Percentiles rank a stretch among this genome's conserved stretches.
These are phyloP conservation scores for Epinephelus moara DNA, from an alignment of 2,113 vertebrate species.

Conservation along the genomic window DNA sequence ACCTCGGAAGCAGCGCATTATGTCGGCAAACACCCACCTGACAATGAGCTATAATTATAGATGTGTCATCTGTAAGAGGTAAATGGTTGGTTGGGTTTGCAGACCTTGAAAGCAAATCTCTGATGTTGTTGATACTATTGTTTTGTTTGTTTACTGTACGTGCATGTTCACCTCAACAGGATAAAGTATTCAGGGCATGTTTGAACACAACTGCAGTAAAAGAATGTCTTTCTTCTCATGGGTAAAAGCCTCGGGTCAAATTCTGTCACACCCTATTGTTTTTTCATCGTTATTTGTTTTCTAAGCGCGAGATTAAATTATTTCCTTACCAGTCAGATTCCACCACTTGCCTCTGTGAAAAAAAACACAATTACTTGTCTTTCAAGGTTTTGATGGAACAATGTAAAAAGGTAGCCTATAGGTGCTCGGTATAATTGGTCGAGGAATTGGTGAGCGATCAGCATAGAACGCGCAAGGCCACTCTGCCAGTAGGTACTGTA, in stretches of 20 bases:
- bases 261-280: constrained; percentile 71
- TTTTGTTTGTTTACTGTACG: constrained; percentile 77
- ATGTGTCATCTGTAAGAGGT: constrained; percentile 54
- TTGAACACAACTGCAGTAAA: constrained; percentile 68
- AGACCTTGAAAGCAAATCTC: constrained; percentile 55
- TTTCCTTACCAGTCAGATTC: constrained; percentile 54
- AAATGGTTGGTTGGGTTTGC: constrained; percentile 54
- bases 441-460: constrained; percentile 51
- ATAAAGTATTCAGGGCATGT: constrained; percentile 75
- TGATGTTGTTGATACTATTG: constrained; percentile 71
- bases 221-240: constrained; percentile 67
- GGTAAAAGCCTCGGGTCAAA: constrained; percentile 58
- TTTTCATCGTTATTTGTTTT: constrained; percentile 46
- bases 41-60: constrained; percentile 67
- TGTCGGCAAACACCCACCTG: constrained; percentile 30
- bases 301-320: constrained; percentile 21
- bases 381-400: constrained; percentile 65
- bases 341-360: constrained; percentile 40
- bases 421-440: constrained; percentile 65
- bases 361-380: constrained; percentile 53
- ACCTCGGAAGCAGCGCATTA: constrained; percentile 24
- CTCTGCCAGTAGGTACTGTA: constrained; percentile 54
- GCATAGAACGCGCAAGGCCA: constrained; percentile 77
- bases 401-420: constrained; percentile 59
- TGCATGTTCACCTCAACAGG: constrained; percentile 64